Evolutionary conservation across 2,888 invertebrate species (phyloP), one percentile per base, ranked within the genome.

Genomic region (Zaprionus obscuricornis): DNA sequence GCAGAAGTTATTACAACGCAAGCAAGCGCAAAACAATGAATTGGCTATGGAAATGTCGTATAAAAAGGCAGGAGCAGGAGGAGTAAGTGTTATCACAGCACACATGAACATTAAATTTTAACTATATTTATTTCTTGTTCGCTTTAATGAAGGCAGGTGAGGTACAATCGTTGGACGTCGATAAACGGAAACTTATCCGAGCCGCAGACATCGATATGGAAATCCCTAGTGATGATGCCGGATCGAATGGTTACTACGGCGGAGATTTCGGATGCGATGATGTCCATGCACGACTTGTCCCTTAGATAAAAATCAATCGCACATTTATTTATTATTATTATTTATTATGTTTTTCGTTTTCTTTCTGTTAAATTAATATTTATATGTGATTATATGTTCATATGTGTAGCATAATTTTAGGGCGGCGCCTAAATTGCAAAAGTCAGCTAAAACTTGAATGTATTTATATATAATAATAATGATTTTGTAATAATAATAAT

Each of bases 201-300:
- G 17, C 56, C 42, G 69, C 76, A 31, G 42, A 26, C 37, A 50
- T 63, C 74, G 13, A 87, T 72, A 69, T 88, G 74, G 73, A 64
- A 54, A 72, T 76, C 55, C 36, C 73, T 66, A 51, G 74, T 69
- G 68, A 82, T 73, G 74, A 85, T 73, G 56, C 76, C 79, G 14
- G 72, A 74, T 29, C 75, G 64, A 43, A 73, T 68, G 69, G 50
- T 43, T 36, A 16, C 13, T 77, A 59, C 49, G 62, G 77, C 56
- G 83, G 86, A 87, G 52, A 77, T 75, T 78, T 71, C 73, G 64
- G 72, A 63, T 34, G 56, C 66, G 82, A 88, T 81, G 87, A 88
- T 85, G 87, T 85, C 60, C 71, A 85, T 78, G 68, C 79, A 57
- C 77, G 85, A 63, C 82, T 89, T 77, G 88, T 89, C 46, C 74